Conservation (phyloP, 2,797 vertebrate genomes). For the Gallinago solitaria region DNA sequence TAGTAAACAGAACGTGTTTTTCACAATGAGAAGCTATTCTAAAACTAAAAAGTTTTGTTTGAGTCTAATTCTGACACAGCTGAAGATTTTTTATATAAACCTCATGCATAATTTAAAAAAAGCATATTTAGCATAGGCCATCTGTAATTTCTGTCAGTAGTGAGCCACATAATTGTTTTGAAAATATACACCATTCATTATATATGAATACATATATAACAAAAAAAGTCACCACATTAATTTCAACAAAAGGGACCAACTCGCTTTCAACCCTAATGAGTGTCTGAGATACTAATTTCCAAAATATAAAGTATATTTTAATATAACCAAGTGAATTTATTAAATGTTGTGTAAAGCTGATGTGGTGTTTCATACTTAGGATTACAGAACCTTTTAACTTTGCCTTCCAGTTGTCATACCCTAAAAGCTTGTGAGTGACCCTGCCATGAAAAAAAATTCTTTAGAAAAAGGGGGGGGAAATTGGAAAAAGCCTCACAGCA, state of each 20-base stretch:
- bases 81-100: neutral
- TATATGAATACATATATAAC: slow-evolving; percentile 10
- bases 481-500: neutral
- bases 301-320: neutral
- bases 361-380: neutral
- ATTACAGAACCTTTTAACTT: neutral
- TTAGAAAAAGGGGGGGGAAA: neutral
- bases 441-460: neutral
- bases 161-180: neutral
- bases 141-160: slow-evolving; percentile 20
- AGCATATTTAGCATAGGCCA: neutral
- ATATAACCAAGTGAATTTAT: neutral
- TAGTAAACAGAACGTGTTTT: neutral
- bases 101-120: neutral
- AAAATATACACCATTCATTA: slow-evolving; percentile 27
- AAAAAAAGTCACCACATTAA: neutral
- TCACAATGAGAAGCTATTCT: neutral
- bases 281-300: neutral
- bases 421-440: neutral
- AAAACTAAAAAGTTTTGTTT: neutral
- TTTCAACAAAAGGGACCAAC: neutral
- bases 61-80: neutral
- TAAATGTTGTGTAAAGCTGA: neutral
- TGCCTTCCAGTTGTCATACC: neutral
- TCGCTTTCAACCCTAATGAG: neutral